Evolutionary conservation across 2,888 invertebrate genomes (phyloP).

Genomic region (Belgica antarctica): DNA sequence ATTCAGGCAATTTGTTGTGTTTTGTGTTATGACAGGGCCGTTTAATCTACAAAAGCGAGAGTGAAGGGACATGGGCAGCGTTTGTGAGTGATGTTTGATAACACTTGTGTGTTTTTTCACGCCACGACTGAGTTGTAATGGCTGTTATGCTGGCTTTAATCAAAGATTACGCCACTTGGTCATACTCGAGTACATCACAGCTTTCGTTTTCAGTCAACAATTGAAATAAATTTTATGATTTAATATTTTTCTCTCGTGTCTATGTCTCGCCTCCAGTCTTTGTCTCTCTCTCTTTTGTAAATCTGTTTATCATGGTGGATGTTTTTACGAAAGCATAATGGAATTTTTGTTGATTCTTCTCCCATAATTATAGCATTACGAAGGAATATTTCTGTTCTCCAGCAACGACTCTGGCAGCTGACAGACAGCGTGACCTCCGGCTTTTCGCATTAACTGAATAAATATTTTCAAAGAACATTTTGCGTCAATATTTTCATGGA

Average conservation of each 20-base stretch:
- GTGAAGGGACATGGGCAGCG: too few relatives aligned
- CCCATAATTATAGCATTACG: background rate
- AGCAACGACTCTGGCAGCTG: too few relatives aligned
- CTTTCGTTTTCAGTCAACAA: background rate
- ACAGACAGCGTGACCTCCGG: background rate
- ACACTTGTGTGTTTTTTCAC: too few relatives aligned
- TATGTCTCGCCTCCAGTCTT: too few relatives aligned
- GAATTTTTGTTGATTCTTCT: background rate
- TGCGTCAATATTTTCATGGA: too few relatives aligned
- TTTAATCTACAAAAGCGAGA: background rate
- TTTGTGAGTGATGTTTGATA: background rate
- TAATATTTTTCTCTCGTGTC: too few relatives aligned
- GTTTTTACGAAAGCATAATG: slow-evolving; percentile 1
- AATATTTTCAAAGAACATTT: too few relatives aligned
- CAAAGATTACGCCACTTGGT: background rate
- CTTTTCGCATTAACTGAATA: background rate
- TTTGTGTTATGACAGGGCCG: background rate
- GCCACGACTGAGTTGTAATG: too few relatives aligned
- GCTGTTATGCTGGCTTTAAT: too few relatives aligned
- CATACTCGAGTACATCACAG: too few relatives aligned
- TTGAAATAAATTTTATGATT: background rate
- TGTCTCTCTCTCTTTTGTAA: too few relatives aligned
- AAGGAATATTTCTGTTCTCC: background rate
- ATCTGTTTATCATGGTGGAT: slow-evolving; percentile 13
- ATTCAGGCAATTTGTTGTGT: background rate